A percentile compares a stretch with the other conserved stretches of the same genome.
Conservation (phyloP, 2,888 invertebrate species). For the Eilema griseolum region DNA sequence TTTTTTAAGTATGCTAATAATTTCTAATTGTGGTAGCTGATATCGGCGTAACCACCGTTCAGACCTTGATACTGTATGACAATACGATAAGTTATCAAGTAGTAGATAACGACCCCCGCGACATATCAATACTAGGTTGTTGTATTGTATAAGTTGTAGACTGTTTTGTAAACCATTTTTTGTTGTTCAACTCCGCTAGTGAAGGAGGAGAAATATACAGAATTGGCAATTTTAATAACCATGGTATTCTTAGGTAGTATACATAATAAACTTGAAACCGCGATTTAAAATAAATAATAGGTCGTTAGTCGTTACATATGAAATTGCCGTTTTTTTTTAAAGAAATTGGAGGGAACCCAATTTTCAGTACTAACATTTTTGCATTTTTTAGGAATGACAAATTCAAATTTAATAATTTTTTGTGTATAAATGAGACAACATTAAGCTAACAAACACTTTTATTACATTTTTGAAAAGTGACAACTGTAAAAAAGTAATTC, state of each 20-base stretch:
- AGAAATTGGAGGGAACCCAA: too few species aligned
- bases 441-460: too few species aligned
- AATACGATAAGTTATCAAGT: slow-evolving; percentile 66
- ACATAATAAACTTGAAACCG: too few species aligned
- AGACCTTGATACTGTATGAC: slow-evolving; percentile 67
- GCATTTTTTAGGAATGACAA: too few species aligned
- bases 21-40: slow-evolving; percentile 33
- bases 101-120: slow-evolving; percentile 62
- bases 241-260: background rate
- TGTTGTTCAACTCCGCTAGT: background rate
- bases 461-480: too few species aligned
- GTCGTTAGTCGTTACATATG: too few species aligned
- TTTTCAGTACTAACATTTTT: too few species aligned
- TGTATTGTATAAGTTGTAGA: slow-evolving; percentile 7
- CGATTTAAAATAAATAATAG: background rate
- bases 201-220: background rate
- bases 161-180: background rate
- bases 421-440: too few species aligned
- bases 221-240: background rate
- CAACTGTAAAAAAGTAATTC: too few species aligned
- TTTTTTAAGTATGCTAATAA: slow-evolving; percentile 35
- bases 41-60: slow-evolving; percentile 41
- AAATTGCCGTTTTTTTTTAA: too few species aligned
- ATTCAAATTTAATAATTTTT: too few species aligned
- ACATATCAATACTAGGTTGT: slow-evolving; percentile 56